Conservation (phyloP, 1,140 invertebrate genomes). For the Thaumatotibia leucotreta region DNA sequence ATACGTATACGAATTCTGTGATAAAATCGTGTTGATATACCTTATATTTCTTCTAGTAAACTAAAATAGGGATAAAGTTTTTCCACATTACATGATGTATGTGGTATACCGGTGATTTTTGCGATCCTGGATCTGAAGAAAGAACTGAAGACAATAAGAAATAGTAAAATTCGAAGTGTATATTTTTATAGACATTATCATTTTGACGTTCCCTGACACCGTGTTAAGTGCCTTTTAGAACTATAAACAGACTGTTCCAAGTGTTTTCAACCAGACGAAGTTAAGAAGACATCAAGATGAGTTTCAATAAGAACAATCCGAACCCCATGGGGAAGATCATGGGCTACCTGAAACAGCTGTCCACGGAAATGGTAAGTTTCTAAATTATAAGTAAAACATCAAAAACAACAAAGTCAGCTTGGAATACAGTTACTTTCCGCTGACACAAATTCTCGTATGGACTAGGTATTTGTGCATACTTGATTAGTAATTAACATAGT, state of each 20-base stretch:
- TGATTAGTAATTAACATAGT: conserved; percentile 9
- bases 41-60: background rate
- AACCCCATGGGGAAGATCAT: conserved; percentile 71
- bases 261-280: background rate
- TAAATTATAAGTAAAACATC: background rate
- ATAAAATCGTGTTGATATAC: conserved; percentile 49
- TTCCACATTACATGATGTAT: conserved; percentile 43
- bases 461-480: background rate
- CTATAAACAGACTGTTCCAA: conserved; percentile 17
- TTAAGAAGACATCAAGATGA: conserved; percentile 58
- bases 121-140: conserved; percentile 61
- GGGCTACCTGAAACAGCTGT: conserved; percentile 70
- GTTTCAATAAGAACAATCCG: conserved; percentile 73
- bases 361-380: conserved; percentile 71
- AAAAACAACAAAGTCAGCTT: background rate
- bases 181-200: conserved; percentile 58
- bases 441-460: conserved; percentile 1
- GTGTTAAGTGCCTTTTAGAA: conserved; percentile 21
- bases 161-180: conserved; percentile 50
- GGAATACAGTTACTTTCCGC: conserved; percentile 4
- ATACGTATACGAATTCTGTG: conserved; percentile 22
- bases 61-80: conserved; percentile 1
- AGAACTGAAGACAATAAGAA: conserved; percentile 32
- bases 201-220: conserved; percentile 60
- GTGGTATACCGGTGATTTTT: conserved; percentile 38